These are phyloP conservation scores for Apostichopus japonicus DNA, from an alignment of 35 echinoderm and acorn worm genomes.

Conservation along the genomic window DNA sequence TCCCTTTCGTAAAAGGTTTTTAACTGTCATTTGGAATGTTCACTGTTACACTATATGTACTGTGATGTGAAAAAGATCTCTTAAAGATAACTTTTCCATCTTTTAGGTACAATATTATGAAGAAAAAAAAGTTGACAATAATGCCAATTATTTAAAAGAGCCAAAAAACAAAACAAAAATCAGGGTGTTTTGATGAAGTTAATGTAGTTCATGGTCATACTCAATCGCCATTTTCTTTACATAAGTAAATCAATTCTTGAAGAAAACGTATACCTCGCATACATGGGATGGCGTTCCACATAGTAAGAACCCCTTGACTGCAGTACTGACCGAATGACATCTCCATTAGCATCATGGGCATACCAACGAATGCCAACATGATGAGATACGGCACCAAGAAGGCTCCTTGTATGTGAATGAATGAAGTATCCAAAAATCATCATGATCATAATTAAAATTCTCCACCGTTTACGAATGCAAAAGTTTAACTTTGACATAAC, in stretches of 20 bases:
- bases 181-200: background rate
- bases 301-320: conserved; percentile 45
- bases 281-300: conserved; percentile 1
- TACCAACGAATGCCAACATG: conserved; percentile 31
- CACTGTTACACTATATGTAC: no score
- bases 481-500: no score
- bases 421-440: no score
- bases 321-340: conserved; percentile 43
- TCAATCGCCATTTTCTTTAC: background rate
- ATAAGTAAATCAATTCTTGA: background rate
- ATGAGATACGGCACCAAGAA: conserved; percentile 47
- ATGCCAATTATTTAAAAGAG: background rate
- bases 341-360: conserved; percentile 45
- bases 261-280: background rate
- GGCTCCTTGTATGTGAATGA: background rate
- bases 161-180: background rate
- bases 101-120: no score
- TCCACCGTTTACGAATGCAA: no score
- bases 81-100: no score
- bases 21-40: no score
- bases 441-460: no score
- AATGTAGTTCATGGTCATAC: background rate
- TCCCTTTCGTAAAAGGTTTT: no score
- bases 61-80: no score
- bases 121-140: background rate